Evolutionary conservation across 1,140 invertebrate species (phyloP).

Genomic region (Halyomorpha halys): DNA sequence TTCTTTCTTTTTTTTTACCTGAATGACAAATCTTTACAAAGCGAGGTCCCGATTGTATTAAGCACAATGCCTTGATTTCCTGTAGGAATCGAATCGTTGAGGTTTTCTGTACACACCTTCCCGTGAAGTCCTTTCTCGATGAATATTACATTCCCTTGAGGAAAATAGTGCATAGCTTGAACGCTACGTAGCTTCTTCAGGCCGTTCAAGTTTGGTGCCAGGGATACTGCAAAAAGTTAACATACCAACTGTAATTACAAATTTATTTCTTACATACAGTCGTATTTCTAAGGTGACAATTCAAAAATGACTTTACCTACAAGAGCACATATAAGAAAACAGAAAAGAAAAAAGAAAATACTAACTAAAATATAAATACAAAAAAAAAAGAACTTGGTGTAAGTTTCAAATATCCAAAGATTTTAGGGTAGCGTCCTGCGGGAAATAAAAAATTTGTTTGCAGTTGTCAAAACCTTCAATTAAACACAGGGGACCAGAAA

Average conservation of each 20-base stretch:
- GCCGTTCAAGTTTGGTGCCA: constrained; percentile 53
- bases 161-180: constrained; percentile 52
- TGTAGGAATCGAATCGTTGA: constrained; percentile 38
- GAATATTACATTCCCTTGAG: constrained; percentile 68
- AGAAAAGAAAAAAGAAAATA: neutral
- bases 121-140: constrained; percentile 69
- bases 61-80: constrained; percentile 44
- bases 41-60: constrained; percentile 58
- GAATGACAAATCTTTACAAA: constrained; percentile 63
- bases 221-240: constrained; percentile 46
- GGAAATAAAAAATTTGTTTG: too few relatives aligned
- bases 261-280: too few relatives aligned
- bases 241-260: too few relatives aligned
- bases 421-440: too few relatives aligned
- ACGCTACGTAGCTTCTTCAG: constrained; percentile 45
- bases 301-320: too few relatives aligned
- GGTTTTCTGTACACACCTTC: constrained; percentile 61
- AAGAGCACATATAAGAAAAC: too few relatives aligned
- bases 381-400: neutral
- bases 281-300: too few relatives aligned
- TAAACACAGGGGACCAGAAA: too few relatives aligned
- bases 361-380: too few relatives aligned
- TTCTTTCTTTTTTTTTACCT: constrained; percentile 41
- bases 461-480: too few relatives aligned
- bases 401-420: neutral